Evolutionary conservation across 2,888 invertebrate species (phyloP), one percentile per base, ranked within the genome.

Genomic region (Atethmia centrago): DNA sequence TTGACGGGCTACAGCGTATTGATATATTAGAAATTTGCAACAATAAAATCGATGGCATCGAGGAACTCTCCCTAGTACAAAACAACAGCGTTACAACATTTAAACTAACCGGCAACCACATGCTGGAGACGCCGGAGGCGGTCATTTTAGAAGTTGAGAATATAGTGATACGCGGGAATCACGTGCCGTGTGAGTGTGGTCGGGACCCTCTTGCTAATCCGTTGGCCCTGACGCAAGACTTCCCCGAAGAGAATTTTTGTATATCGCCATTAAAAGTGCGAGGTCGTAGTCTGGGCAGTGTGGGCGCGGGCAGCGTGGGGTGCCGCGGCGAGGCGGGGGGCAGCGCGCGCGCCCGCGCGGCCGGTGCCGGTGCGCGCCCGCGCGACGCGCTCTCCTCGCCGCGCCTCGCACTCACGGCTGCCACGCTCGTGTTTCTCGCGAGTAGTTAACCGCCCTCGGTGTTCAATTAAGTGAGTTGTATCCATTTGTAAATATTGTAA

Each of bases 171-270:
- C 96, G 97, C 74, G 97, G 97, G 65, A 99, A 99, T 93, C 98
- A 98, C 90, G 97, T 98, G 91, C 98, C 98, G 3, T 99, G 98
- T 92, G 98, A 98, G 93, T 99, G 98, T 90, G 98, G 98, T 86
- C 98, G 98, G 89, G 97, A 98, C 74, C 97, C 98, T 49, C 95
- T 98, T 70, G 97, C 97, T 72, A 98, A 98, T 80, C 98, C 98
- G 53, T 95, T 98, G 81, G 98, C 98, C 36, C 97, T 98, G 79
- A 94, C 95, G 66, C 93, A 94, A 75, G 97, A 97, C 76, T 98
- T 98, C 89, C 96, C 97, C 77, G 97, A 97, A 74, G 97, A 97
- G 87, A 99, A 99, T 93, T 98, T 97, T 92, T 99, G 98, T 95
- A 98, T 98, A 90, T 98, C 98, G 28, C 98, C 98, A 74, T 95